phyloP scores from a whole-genome alignment of 2,797 vertebrate species.

The Gastrophryne carolinensis region DNA sequence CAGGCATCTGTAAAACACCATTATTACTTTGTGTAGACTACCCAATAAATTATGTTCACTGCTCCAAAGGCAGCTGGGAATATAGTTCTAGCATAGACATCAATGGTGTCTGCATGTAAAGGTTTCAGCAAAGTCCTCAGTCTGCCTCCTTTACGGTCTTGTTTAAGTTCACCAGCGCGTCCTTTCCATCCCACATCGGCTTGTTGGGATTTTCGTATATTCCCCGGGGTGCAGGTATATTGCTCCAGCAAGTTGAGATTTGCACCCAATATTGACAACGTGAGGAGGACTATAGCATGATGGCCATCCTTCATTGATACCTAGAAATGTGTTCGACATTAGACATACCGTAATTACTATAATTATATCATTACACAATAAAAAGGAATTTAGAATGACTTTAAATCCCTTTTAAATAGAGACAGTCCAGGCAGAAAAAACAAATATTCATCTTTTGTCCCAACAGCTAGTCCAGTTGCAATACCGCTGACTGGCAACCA shows the following conservation, averaged over 20 bases:
- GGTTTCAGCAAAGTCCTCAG: slow-evolving; percentile 88
- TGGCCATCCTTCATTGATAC: slow-evolving; percentile 87
- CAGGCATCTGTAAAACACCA: background rate
- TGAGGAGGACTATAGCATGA: slow-evolving; percentile 92
- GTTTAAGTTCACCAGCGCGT: slow-evolving; percentile 54
- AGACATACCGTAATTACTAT: slow-evolving; percentile 9
- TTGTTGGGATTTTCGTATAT: slow-evolving; percentile 73
- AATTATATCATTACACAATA: background rate
- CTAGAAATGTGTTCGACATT: no score
- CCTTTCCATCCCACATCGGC: slow-evolving; percentile 69
- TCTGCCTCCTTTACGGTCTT: slow-evolving; percentile 73
- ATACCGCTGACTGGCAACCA: no score
- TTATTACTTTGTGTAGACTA: slow-evolving; percentile 90
- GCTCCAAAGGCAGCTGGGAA: slow-evolving; percentile 95
- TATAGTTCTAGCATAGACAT: slow-evolving; percentile 91
- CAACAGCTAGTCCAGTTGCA: no score
- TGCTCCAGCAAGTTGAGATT: slow-evolving; percentile 78
- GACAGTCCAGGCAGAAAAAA: no score
- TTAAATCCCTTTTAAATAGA: no score
- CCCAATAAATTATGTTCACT: slow-evolving; percentile 97
- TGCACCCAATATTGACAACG: slow-evolving; percentile 90
- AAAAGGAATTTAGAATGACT: background rate
- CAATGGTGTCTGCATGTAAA: slow-evolving; percentile 94
- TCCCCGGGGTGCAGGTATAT: slow-evolving; percentile 71
- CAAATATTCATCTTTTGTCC: no score